Evolutionary conservation across 1,140 invertebrate species (phyloP).

Genomic region (Phymastichus coffea): DNA sequence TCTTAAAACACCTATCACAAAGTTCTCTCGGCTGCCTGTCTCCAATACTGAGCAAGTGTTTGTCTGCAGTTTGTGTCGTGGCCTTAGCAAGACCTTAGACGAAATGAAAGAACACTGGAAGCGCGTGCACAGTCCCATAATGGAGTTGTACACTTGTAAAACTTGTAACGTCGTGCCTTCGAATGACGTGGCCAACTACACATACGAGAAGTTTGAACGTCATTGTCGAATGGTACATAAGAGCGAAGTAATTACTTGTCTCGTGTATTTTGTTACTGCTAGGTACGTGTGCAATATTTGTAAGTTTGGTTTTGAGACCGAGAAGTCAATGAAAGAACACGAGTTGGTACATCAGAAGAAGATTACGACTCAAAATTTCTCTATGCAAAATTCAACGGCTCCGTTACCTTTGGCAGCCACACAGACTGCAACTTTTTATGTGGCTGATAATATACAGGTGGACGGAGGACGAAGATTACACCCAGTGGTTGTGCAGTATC

Average conservation of each 20-base stretch:
- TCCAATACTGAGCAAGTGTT: conserved; percentile 14
- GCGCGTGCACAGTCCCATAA: conserved; percentile 24
- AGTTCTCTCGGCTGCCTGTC: conserved; percentile 27
- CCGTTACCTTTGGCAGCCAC: too few relatives aligned
- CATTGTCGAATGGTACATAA: conserved; percentile 31
- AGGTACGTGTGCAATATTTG: conserved; percentile 34
- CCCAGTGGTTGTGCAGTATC: conserved; percentile 13
- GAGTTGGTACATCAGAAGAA: conserved; percentile 3
- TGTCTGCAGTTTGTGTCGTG: conserved; percentile 37
- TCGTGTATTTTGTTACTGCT: conserved; percentile 26
- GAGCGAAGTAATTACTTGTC: conserved; percentile 24
- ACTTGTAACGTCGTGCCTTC: conserved; percentile 12
- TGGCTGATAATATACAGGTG: conserved; percentile 17
- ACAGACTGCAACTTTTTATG: conserved; percentile 5
- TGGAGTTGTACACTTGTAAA: conserved; percentile 30
- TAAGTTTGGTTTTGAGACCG: conserved; percentile 30
- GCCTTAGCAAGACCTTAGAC: conserved; percentile 13
- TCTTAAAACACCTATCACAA: conserved; percentile 16
- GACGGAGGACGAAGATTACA: conserved; percentile 10
- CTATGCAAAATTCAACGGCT: too few relatives aligned
- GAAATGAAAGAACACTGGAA: conserved; percentile 40
- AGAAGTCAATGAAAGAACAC: conserved; percentile 28
- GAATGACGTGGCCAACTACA: conserved; percentile 11
- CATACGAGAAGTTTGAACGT: conserved; percentile 22
- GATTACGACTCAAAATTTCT: too few relatives aligned